Percentiles rank a stretch among this genome's conserved stretches.
These are phyloP conservation scores for Dreissena polymorpha DNA, from an alignment of 1,140 invertebrate genomes.

Conservation along the genomic window DNA sequence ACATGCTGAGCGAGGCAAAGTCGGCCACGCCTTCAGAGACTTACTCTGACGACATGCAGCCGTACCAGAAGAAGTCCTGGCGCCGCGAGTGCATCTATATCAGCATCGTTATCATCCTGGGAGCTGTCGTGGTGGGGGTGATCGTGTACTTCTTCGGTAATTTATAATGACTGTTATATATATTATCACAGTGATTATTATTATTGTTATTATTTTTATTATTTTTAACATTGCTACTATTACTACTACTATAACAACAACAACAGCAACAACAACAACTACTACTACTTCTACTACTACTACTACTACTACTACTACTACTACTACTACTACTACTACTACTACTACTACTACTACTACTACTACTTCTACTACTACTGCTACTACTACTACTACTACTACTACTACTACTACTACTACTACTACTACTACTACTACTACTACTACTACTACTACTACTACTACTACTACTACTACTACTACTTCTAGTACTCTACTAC, in stretches of 20 bases:
- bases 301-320: constrained; percentile 28
- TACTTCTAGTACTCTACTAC: constrained; percentile 20
- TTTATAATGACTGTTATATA: neutral
- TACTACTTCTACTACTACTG: constrained; percentile 37
- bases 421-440: constrained; percentile 45
- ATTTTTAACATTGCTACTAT: too few relatives aligned
- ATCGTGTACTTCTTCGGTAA: constrained; percentile 43
- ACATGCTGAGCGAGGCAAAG: neutral
- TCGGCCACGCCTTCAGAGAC: neutral
- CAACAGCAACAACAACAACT: neutral
- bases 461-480: constrained; percentile 44
- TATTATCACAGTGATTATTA: too few relatives aligned
- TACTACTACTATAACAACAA: neutral
- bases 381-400: constrained; percentile 44
- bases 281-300: constrained; percentile 18
- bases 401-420: constrained; percentile 35
- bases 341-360: constrained; percentile 45
- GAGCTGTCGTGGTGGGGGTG: constrained; percentile 2
- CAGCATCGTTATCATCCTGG: constrained; percentile 8
- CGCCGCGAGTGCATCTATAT: constrained; percentile 43
- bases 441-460: constrained; percentile 48
- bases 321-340: constrained; percentile 44
- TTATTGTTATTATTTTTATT: too few relatives aligned
- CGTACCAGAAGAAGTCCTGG: constrained; percentile 23
- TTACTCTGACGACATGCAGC: constrained; percentile 15